Evolutionary conservation across 2,113 vertebrate species (phyloP).

Genomic region (Phylloscopus trochiloides): DNA sequence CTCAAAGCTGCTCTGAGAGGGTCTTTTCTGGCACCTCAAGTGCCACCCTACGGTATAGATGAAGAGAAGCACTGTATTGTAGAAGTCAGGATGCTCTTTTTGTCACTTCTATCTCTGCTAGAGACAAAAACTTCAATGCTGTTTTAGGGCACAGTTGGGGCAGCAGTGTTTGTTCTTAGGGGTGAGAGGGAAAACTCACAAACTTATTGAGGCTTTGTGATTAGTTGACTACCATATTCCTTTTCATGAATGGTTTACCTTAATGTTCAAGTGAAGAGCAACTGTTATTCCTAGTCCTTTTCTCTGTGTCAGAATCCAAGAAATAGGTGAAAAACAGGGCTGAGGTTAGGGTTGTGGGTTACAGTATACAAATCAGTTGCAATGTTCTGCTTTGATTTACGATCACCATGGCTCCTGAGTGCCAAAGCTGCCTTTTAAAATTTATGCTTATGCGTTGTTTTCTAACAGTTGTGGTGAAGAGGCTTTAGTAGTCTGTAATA

Average conservation of each 20-base stretch:
- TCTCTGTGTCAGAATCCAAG: not conserved
- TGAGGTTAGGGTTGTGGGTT: not conserved
- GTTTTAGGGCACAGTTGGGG: not conserved
- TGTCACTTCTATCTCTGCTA: not conserved
- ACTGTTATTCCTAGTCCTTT: not conserved
- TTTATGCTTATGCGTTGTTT: not conserved
- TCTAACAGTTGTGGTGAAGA: not conserved
- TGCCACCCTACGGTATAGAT: fast-evolving
- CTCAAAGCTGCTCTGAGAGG: not conserved
- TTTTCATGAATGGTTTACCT: not conserved
- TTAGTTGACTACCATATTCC: not conserved
- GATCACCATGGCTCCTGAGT: not conserved
- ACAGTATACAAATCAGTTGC: not conserved
- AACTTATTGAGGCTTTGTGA: not conserved
- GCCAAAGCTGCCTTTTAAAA: conserved; percentile 6
- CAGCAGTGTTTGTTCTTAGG: fast-evolving
- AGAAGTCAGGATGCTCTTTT: not conserved
- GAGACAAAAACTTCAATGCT: not conserved
- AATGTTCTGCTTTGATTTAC: not conserved
- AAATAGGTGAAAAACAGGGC: not conserved
- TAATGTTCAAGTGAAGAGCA: not conserved
- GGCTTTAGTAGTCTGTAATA: not conserved
- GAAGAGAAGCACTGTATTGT: not conserved
- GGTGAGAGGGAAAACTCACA: fast-evolving
- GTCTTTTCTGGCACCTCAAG: not conserved